Base-by-base conservation (phyloP, 2,797 vertebrate genomes). In the Eulemur mongoz region DNA sequence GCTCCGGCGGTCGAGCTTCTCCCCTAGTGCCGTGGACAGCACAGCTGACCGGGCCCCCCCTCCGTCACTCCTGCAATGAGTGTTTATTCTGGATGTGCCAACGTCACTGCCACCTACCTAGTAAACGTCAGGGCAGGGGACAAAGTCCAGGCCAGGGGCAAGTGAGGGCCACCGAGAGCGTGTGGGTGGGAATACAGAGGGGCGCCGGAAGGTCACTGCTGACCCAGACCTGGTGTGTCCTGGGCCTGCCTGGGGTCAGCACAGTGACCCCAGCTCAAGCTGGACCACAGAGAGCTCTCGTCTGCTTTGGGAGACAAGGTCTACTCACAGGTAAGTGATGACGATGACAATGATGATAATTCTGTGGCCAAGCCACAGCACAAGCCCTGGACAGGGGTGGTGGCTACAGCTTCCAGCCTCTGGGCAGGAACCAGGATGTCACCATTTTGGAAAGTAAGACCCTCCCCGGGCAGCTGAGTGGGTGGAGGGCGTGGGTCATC, bases 351-450 rank as follows among this genome's bases (percentile, higher is more conserved):
- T 2, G 18, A 30, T 4, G 10, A 22, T 12, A 11, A 35, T 5
- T 52, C 1, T 0, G 5, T 2, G 5, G 48, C 50, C 18, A 5
- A 30, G 50, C 6, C 0, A 9, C 6, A 40, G 27, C 70, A 23
- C 11, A 1, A 45, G 38, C 27, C 0, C 22, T 35, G 15, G 81
- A 22, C 0, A 0, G 70, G 35, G 2, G 0, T 15, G 7, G 14
- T 38, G 67, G 15, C 40, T 20, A 40, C 18, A 15, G 52, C 40
- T 70, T 72, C 57, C 4, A 2, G 52, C 40, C 18, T 57, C 50
- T 17, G 13, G 73, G 32, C 25, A 11, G 18, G 38, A 48, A 35
- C 35, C 13, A 1, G 22, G 50, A 27, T 30, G 65, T 43, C 7
- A 30, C 7, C 17, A 9, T 30, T 30, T 7, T 32, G 45, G 82